A percentile compares a stretch with the other conserved stretches of the same genome.
phyloP scores from a whole-genome alignment of 2,888 invertebrate species.

The Ernsta delagoae region DNA sequence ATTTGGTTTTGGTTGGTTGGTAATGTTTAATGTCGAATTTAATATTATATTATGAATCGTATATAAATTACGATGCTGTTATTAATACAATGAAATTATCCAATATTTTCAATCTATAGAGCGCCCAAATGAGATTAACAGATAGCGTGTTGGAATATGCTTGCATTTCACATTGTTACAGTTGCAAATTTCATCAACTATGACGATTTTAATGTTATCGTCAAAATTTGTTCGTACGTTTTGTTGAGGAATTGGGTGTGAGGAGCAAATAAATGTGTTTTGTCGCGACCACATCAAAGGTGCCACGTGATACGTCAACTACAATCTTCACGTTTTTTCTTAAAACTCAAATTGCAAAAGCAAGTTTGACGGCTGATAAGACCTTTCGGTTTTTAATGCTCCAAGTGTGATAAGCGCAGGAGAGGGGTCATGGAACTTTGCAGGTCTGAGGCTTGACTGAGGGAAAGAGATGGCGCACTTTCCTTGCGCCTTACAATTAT shows the following conservation, averaged over 20 bases:
- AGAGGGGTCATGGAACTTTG: conserved; percentile 78
- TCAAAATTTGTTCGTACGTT: conserved; percentile 4
- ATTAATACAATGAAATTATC: neutral
- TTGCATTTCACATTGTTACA: neutral
- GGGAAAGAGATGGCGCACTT: conserved; percentile 48
- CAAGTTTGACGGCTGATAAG: conserved; percentile 17
- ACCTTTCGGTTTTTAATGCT: conserved; percentile 16
- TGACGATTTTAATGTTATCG: neutral
- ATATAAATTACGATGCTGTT: neutral
- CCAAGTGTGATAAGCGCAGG: conserved; percentile 71
- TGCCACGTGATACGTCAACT: conserved; percentile 2
- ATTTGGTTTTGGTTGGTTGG: no score
- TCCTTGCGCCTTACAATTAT: conserved; percentile 37
- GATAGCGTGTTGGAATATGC: neutral
- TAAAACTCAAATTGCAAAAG: conserved; percentile 6
- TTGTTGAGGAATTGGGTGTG: conserved; percentile 49
- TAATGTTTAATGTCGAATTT: neutral
- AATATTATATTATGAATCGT: neutral
- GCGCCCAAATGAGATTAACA: neutral
- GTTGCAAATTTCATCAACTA: neutral
- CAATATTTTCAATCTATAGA: neutral
- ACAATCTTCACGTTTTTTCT: conserved; percentile 41
- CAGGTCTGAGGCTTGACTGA: conserved; percentile 57
- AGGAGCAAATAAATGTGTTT: conserved; percentile 59
- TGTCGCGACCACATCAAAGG: conserved; percentile 48